These are phyloP conservation scores for Molorchus minor DNA, from an alignment of 2,888 invertebrate species.

Conservation along the genomic window DNA sequence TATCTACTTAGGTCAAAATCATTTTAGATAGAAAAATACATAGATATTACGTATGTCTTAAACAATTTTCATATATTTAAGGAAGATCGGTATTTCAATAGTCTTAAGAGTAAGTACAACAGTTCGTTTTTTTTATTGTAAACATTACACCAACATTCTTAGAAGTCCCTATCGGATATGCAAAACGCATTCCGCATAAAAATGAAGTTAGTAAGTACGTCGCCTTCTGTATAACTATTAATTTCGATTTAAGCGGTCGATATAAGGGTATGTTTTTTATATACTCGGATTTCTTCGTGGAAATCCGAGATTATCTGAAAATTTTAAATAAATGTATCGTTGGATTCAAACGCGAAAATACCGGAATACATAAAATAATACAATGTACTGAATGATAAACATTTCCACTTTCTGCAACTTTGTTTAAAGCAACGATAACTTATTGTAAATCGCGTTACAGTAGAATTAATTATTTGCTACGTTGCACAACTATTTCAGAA, in stretches of 20 bases:
- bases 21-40: no score
- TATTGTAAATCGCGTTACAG: constrained; percentile 27
- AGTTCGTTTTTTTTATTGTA: constrained; percentile 33
- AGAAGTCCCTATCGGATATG: constrained; percentile 56
- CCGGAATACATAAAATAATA: neutral
- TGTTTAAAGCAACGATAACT: constrained; percentile 35
- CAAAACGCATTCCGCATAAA: constrained; percentile 55
- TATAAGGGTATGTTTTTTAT: no score
- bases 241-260: constrained; percentile 40
- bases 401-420: constrained; percentile 34
- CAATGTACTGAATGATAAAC: constrained; percentile 10
- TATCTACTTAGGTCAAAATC: no score
- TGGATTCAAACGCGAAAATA: neutral
- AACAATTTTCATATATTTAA: neutral
- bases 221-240: constrained; percentile 48
- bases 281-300: constrained; percentile 38
- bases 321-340: no score
- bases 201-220: constrained; percentile 49
- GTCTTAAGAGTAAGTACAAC: no score
- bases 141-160: constrained; percentile 47
- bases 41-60: neutral
- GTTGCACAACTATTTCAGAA: constrained; percentile 44
- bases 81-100: constrained; percentile 29
- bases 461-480: constrained; percentile 28
- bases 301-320: no score